Conservation (phyloP, 2,888 invertebrate genomes). For the Norana najaformis region DNA sequence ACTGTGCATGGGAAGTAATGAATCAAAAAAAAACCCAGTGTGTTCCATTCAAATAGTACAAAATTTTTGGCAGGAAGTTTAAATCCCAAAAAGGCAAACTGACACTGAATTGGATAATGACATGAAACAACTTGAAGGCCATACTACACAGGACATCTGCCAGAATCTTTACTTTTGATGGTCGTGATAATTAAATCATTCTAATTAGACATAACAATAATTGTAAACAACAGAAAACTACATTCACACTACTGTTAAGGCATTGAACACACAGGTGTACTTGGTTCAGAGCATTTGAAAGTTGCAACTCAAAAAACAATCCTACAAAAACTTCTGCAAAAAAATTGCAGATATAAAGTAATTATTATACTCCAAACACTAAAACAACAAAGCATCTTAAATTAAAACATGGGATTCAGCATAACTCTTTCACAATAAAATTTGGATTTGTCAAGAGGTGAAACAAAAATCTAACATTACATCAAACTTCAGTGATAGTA, state of each 20-base stretch:
- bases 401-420: background rate
- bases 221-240: background rate
- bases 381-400: background rate
- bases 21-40: background rate
- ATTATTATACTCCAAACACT: background rate
- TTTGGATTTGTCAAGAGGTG: too few species aligned
- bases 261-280: background rate
- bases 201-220: background rate
- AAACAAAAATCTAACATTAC: too few species aligned
- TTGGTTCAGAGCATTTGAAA: background rate
- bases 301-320: background rate
- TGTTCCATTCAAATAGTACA: background rate
- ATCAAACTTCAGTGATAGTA: background rate
- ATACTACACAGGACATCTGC: too few species aligned
- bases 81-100: too few species aligned
- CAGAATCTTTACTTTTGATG: background rate
- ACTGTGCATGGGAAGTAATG: background rate
- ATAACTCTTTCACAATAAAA: background rate
- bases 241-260: background rate
- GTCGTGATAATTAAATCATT: too few species aligned
- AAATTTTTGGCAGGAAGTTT: background rate
- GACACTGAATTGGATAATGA: background rate
- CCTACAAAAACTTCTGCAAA: background rate
- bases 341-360: background rate
- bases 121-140: background rate